Conservation (phyloP, 2,113 vertebrate species). For the Callocephalon fimbriatum region DNA sequence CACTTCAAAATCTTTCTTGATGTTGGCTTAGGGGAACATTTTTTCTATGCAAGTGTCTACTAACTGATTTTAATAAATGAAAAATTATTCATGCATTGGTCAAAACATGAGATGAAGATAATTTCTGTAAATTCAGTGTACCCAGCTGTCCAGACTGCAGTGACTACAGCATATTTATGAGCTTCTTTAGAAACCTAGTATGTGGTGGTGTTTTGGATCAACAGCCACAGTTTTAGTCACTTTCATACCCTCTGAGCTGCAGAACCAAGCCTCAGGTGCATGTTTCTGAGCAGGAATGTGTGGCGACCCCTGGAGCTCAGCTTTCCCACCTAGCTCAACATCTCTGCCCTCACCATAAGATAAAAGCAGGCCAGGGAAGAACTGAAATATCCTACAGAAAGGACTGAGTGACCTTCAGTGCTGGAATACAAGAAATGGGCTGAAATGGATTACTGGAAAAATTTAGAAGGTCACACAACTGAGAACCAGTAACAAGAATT, state of each 20-base stretch:
- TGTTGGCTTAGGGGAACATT: neutral
- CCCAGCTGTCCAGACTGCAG: neutral
- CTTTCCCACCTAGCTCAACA: neutral
- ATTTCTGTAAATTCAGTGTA: neutral
- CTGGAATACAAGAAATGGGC: neutral
- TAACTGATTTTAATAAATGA: neutral
- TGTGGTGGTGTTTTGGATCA: neutral
- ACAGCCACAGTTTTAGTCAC: neutral
- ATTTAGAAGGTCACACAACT: neutral
- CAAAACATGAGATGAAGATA: neutral
- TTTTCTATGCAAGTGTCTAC: neutral
- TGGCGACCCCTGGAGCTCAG: neutral
- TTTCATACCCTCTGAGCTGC: neutral
- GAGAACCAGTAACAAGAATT: neutral
- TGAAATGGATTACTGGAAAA: conserved; percentile 1
- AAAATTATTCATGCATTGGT: neutral
- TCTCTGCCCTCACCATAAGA: neutral
- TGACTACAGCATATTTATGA: neutral
- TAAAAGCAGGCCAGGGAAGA: neutral
- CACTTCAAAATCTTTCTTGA: neutral
- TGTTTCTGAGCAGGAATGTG: neutral
- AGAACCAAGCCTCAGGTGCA: neutral
- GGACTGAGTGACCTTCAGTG: neutral
- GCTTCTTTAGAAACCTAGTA: neutral
- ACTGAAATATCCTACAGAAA: neutral